These are phyloP conservation scores for Siniperca scherzeri DNA, from an alignment of 2,797 vertebrate species.

Conservation along the genomic window DNA sequence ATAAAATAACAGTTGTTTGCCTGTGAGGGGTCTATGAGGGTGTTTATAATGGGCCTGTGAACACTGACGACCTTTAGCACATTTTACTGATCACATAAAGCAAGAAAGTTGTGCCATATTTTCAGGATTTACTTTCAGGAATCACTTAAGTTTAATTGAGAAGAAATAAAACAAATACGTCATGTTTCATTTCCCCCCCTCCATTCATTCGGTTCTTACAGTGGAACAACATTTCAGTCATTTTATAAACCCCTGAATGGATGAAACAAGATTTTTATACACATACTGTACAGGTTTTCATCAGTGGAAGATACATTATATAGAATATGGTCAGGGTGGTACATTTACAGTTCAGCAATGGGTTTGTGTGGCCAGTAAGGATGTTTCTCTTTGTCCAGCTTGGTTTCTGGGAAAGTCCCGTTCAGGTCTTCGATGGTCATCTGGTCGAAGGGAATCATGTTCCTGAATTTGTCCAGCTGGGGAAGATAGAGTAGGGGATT, in stretches of 20 bases:
- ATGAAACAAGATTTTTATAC: constrained; percentile 27
- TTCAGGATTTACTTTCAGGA: constrained; percentile 17
- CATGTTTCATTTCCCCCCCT: not conserved
- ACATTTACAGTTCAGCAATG: constrained; percentile 84
- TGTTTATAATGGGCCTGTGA: constrained; percentile 58
- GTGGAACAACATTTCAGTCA: not conserved
- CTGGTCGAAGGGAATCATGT: constrained; percentile 88
- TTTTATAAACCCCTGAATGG: constrained; percentile 29
- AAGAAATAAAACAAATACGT: constrained; percentile 22
- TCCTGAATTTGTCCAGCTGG: constrained; percentile 59
- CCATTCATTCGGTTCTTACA: not conserved
- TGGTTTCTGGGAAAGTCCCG: constrained; percentile 88
- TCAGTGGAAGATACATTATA: constrained; percentile 8
- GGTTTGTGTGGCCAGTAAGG: constrained; percentile 89
- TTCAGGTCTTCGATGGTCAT: constrained; percentile 86
- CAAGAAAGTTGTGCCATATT: not conserved
- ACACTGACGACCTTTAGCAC: constrained; percentile 34
- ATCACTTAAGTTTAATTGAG: not conserved
- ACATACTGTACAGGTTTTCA: constrained; percentile 38
- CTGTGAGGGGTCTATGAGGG: constrained; percentile 45
- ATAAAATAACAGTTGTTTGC: constrained; percentile 65
- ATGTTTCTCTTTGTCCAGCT: constrained; percentile 86
- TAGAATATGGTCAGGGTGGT: not conserved
- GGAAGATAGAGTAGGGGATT: not conserved
- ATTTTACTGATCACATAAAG: constrained; percentile 28